A percentile compares a stretch with the other conserved stretches of the same genome.
Conservation (phyloP, 2,797 vertebrate genomes). For the Selene dorsalis region DNA sequence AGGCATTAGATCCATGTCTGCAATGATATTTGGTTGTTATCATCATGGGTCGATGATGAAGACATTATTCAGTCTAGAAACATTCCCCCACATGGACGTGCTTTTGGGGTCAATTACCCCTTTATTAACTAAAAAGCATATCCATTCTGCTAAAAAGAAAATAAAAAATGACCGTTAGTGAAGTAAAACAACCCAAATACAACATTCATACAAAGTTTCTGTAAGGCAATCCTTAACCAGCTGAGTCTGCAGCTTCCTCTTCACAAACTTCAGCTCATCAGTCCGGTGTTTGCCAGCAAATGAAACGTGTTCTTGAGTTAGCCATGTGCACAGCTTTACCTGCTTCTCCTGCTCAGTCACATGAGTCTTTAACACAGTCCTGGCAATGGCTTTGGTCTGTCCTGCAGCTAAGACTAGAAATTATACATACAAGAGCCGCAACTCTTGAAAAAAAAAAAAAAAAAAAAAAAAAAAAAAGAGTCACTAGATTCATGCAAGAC, state of each 20-base stretch:
- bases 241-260: slow-evolving; percentile 52
- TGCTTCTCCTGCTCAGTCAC: slow-evolving; percentile 42
- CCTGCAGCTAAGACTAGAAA: slow-evolving; percentile 68
- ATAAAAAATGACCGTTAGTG: slow-evolving; percentile 58
- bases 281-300: slow-evolving; percentile 50
- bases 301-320: slow-evolving; percentile 45
- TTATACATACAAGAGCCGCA: slow-evolving; percentile 64
- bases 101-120: slow-evolving; percentile 49
- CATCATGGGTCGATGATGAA: slow-evolving; percentile 30
- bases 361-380: slow-evolving; percentile 58
- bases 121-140: slow-evolving; percentile 63
- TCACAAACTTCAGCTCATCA: slow-evolving; percentile 39
- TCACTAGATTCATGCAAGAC: slow-evolving; percentile 76
- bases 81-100: slow-evolving; percentile 52
- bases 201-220: slow-evolving; percentile 75
- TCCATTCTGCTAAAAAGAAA: slow-evolving; percentile 42
- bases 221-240: slow-evolving; percentile 83
- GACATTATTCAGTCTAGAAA: slow-evolving; percentile 47
- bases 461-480: slow-evolving; percentile 26
- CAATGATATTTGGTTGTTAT: slow-evolving; percentile 11
- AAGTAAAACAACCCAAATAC: slow-evolving; percentile 58
- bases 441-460: no score
- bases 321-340: slow-evolving; percentile 28
- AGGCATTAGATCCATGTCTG: background rate
- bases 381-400: slow-evolving; percentile 77